Evolutionary conservation across 2,888 invertebrate species (phyloP), one percentile per base, ranked within the genome.

Genomic region (Nemapogon koenigi): DNA sequence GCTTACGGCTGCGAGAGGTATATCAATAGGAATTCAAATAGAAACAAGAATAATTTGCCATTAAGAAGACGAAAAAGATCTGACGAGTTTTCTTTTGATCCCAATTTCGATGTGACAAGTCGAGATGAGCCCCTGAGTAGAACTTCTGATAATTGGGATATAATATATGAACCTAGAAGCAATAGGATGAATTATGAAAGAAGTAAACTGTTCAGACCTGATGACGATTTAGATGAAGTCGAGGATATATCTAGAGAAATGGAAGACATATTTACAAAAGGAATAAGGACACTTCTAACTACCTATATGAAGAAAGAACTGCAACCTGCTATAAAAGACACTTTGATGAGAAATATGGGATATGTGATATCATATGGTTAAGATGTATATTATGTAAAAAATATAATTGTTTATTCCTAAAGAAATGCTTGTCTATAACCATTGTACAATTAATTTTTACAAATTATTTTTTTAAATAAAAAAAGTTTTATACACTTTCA

Each of bases 341-440:
- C 91, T 1, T 70, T 92, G 18, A 91, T 92, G 91, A 82, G 89
- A 45, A 90, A 91, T 57, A 88, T 92, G 87, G 92, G 92, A 4
- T 92, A 91, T 59, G 91, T 90, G 28, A 83, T 92, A 51, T 91
- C 91, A 40, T 92, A 92, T 58, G 92, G 92, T 16, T 32, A 14
- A 35, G 8, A 30, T 11, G 19, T 4, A 37, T n/a, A 15, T 25
- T n/a, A 37, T 14, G 1, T 4, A 33, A 32, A 32, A 32, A 33
- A 22, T 22, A 10, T 22, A 22, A 22, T 22, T 22, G 22, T 7
- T 22, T 22, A 22, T 6, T 22, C 6, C 6, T 10, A 10, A 7
- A 22, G 10, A 7, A 10, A 22, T 6, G 22, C 10, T 7, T 22
- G 22, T 22, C 6, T 22, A 22, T 22, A 22, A 22, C 6, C 6